Conservation (phyloP, 1,140 invertebrate species). For the Delia radicum region DNA sequence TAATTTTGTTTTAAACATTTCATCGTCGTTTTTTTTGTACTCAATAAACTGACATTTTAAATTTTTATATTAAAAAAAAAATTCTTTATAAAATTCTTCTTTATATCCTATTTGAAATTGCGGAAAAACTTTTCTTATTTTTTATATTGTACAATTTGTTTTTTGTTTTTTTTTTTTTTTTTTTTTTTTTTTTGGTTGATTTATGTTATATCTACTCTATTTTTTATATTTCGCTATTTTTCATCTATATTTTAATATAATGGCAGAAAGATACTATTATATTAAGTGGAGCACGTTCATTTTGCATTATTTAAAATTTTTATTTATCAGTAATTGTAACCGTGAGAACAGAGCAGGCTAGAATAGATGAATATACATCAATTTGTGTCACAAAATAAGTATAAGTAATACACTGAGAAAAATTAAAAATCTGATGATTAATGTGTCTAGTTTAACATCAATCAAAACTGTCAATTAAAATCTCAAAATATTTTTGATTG, state of each 20-base stretch:
- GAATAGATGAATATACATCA: background rate
- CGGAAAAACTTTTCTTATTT: background rate
- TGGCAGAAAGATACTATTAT: background rate
- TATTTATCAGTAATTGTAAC: slow-evolving; percentile 16
- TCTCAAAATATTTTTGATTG: no score
- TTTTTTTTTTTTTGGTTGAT: background rate
- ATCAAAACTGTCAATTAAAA: no score
- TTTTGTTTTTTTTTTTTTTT: background rate
- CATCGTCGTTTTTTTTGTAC: no score
- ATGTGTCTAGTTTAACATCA: no score
- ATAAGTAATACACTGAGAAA: no score
- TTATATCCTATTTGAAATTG: background rate
- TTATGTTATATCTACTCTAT: background rate
- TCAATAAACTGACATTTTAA: background rate
- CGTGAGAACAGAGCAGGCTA: background rate
- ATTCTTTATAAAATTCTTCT: background rate
- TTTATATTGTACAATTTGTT: background rate
- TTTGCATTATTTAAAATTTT: slow-evolving; percentile 14
- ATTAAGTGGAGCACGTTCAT: slow-evolving; percentile 13
- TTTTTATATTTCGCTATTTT: background rate
- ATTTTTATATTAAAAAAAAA: background rate
- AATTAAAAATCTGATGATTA: no score
- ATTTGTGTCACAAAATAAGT: background rate
- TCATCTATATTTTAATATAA: background rate
- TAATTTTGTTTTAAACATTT: no score